Base-by-base conservation (phyloP, 1,140 invertebrate species). In the Drosophila arizonae region DNA sequence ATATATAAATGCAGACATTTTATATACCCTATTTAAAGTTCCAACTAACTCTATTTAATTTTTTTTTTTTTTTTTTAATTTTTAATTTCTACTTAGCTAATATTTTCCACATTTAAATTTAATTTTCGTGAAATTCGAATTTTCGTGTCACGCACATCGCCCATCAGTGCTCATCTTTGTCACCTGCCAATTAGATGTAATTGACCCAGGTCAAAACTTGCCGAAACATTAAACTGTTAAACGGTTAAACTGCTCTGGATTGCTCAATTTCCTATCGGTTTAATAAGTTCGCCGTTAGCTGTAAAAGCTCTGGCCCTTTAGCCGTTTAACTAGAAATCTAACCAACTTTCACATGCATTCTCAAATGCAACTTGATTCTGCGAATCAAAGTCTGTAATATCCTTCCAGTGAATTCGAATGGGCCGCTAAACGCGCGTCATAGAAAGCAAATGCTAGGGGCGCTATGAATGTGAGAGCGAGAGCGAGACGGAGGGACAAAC, bases 191-290 rank as follows among this genome's bases (percentile, higher is more conserved):
- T 45, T 57, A 4, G n/a, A 28, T 11, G n/a, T 17, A 46, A 58
- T 58, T 46, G 56, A 46, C 56, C 36, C 56, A 46, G 41, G 41
- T 58, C 41, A 45, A 46, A 45, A 58, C 41, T 28, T 46, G 24
- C 36, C 46, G 13, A 52, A 52, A n/a, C 4, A 24, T 11, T 11
- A 4, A 50, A 30, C 26, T 33, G 33, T 9, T 33, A 30, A 30
- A 30, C 28, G 2, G 55, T 26, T 58, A 58, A 45, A n/a, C 41
- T 58, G 39, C n/a, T 15, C 11, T 8, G 15, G 41, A 26, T 24
- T 24, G 26, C n/a, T n/a, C 56, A 58, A 50, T 26, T 21, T 3
- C 10, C 21, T 11, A 26, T 26, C 52, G 9, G n/a, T 36, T 54
- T 54, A 2, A 33, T 4, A 33, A 54, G 52, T 28, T 54, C 51